Base-by-base conservation (phyloP, 2,888 invertebrate genomes). In the Eupithecia inturbata region DNA sequence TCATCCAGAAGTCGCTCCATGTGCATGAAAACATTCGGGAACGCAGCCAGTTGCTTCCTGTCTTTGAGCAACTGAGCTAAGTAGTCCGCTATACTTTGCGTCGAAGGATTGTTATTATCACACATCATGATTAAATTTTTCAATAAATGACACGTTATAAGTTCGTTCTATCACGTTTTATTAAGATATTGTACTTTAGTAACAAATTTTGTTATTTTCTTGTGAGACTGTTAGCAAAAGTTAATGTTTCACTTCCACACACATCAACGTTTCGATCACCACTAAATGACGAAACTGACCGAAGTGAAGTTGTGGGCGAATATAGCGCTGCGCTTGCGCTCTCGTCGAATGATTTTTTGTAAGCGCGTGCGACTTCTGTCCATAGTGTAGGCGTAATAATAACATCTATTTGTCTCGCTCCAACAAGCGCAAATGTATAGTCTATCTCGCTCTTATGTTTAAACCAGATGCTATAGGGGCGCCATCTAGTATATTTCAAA, bases 1-100 rank as follows among this genome's bases (percentile, higher is more conserved):
- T 99, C 99, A 94, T 99, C 99, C 92, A 99, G 96, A 89, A 99
- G 97, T 94, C 99, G 97, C 95, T 99, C 99, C 94, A 99, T 97
- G 96, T 99, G 99, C 95, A 98, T 97, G 96, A 99, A 99, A 95
- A 99, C 98, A 96, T 99, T 99, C 86, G 99, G 99, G 96, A 99
- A 99, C 92, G 99, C 99, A 90, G 99, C 98, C 94, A 99, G 96
- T 96, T 99, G 99, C 96, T 99, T 99, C 96, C 99, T 98, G 96
- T 99, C 99, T 96, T 99, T 99, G 93, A 99, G 96, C 95, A 99
- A 97, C 96, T 99, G 99, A 93, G 99, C 99, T 96, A 99, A 96
- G 96, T 99, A 99, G 96, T 99, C 99, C 95, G 99, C 99, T 96
- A 98, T 98, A 96, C 98, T 98, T 95, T 98, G 98, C 95, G 98